These are phyloP conservation scores for Catharus bicknelli DNA, from an alignment of 2,113 vertebrate species.

Conservation along the genomic window DNA sequence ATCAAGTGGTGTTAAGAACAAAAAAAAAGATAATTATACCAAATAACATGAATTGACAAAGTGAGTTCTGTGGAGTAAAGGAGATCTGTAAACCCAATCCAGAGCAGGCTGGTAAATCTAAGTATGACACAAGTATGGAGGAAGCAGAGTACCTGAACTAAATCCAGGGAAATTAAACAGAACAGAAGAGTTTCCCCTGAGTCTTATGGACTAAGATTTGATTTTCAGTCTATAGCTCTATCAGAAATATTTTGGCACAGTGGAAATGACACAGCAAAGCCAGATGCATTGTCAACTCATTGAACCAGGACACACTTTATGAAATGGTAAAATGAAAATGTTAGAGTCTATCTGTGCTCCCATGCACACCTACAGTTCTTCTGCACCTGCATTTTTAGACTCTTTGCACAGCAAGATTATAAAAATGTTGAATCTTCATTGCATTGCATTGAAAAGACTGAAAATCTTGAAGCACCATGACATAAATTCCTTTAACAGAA, in stretches of 20 bases:
- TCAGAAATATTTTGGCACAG: not conserved
- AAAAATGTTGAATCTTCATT: not conserved
- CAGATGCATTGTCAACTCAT: not conserved
- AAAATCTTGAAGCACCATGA: not conserved
- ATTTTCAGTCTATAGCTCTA: not conserved
- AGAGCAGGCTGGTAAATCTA: not conserved
- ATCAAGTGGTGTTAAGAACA: not conserved
- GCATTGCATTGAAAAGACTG: not conserved
- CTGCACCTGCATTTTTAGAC: not conserved
- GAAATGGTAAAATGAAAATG: not conserved
- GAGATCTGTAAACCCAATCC: not conserved
- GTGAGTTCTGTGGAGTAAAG: not conserved
- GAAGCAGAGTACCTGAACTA: not conserved
- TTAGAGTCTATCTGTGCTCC: not conserved
- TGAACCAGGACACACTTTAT: not conserved
- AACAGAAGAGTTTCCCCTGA: not conserved
- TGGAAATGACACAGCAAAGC: not conserved
- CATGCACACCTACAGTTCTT: rapidly evolving
- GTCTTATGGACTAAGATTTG: not conserved
- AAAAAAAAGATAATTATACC: not conserved
- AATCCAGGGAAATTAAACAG: not conserved
- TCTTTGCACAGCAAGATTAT: not conserved
- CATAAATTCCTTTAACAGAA: not conserved
- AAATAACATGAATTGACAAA: not conserved
- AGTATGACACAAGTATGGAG: not conserved